phyloP scores from a whole-genome alignment of 2,113 vertebrate genomes.

The Plecturocebus donacophilus region DNA sequence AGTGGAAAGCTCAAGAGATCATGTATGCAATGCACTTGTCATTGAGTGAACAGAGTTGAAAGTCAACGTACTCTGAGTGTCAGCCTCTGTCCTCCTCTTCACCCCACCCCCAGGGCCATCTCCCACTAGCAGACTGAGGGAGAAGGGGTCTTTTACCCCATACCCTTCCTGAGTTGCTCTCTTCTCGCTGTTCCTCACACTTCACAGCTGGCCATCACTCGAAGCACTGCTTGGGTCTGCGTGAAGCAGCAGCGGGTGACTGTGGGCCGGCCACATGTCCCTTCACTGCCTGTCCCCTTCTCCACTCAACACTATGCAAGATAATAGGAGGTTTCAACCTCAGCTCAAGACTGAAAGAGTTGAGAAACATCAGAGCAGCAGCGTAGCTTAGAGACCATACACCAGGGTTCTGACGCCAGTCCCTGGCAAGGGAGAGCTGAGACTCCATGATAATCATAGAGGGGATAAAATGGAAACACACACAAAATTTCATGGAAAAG shows the following conservation, averaged over 20 bases:
- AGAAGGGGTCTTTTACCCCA: too few relatives aligned
- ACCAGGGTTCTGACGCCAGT: not conserved
- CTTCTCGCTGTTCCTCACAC: not conserved
- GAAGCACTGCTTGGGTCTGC: not conserved
- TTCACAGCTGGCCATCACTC: too few relatives aligned
- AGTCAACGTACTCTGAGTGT: not conserved
- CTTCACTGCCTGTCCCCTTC: not conserved
- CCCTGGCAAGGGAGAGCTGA: not conserved
- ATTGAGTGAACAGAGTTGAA: not conserved
- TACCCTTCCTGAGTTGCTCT: accelerated
- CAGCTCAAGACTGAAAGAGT: accelerated
- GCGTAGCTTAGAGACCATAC: accelerated
- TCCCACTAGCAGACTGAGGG: not conserved
- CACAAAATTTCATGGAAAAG: not conserved
- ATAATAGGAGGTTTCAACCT: not conserved
- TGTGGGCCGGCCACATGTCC: accelerated
- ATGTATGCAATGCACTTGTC: not conserved
- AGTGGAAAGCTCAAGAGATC: not conserved
- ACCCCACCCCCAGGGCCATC: not conserved
- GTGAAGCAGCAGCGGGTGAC: accelerated
- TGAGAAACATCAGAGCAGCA: not conserved
- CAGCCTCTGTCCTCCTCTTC: not conserved
- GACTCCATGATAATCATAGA: accelerated
- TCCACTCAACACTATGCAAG: not conserved
- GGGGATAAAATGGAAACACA: not conserved